These are phyloP conservation scores for Mythimna albipuncta DNA, from an alignment of 2,888 invertebrate species.

Conservation along the genomic window DNA sequence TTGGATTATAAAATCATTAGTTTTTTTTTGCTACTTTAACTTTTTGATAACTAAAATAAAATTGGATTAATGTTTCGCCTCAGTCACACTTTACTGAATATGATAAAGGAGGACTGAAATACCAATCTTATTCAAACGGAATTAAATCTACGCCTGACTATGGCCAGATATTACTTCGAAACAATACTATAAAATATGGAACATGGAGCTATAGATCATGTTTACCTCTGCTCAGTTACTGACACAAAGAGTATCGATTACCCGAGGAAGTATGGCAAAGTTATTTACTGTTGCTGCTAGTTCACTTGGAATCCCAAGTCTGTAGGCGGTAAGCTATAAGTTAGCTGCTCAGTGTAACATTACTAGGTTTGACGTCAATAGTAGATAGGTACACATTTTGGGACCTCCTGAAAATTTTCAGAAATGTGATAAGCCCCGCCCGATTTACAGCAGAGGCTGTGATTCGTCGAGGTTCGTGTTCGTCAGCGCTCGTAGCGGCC, in stretches of 20 bases:
- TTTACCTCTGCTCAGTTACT: background rate
- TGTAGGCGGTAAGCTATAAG: constrained; percentile 19
- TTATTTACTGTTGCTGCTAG: constrained; percentile 25
- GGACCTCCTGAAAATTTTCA: constrained; percentile 87
- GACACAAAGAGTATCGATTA: constrained; percentile 38
- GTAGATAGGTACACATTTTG: constrained; percentile 72
- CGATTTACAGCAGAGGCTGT: constrained; percentile 79
- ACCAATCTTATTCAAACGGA: background rate
- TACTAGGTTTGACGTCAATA: constrained; percentile 73
- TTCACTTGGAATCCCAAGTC: constrained; percentile 17
- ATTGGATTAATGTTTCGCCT: background rate
- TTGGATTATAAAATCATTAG: background rate
- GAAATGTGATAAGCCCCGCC: constrained; percentile 87
- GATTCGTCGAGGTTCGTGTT: constrained; percentile 83
- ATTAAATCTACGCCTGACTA: background rate
- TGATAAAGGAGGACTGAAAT: background rate
- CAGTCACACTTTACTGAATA: background rate
- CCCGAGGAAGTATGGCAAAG: constrained; percentile 1
- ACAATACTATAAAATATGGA: constrained; percentile 1
- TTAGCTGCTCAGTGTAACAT: constrained; percentile 60
- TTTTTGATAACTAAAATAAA: background rate
- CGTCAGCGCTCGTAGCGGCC: constrained; percentile 80
- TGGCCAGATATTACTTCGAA: background rate
- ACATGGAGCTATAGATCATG: background rate
- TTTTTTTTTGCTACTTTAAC: background rate